Percentiles rank a stretch among this genome's conserved stretches.
These are phyloP conservation scores for Bilobella aurantiaca DNA, from an alignment of 1,140 invertebrate genomes.

Conservation along the genomic window DNA sequence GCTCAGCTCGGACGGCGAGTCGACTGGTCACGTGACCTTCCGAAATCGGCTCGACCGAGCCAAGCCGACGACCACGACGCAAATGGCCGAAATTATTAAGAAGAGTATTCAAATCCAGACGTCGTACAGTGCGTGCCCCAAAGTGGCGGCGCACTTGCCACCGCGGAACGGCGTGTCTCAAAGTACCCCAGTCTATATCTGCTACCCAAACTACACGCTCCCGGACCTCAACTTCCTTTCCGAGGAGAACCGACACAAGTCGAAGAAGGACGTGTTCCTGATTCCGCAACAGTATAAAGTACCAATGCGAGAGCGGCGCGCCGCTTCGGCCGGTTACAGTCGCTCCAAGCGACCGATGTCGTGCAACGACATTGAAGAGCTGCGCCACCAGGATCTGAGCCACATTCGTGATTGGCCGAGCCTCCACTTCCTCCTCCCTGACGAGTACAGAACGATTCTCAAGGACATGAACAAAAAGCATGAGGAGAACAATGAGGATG, in stretches of 20 bases:
- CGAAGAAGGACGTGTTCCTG: slow-evolving; percentile 45
- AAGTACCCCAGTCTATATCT: slow-evolving; percentile 61
- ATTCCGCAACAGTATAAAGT: slow-evolving; percentile 45
- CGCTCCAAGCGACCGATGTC: slow-evolving; percentile 56
- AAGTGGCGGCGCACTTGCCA: background rate
- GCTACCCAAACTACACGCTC: slow-evolving; percentile 82
- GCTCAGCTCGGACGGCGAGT: background rate
- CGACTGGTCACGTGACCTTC: slow-evolving; percentile 2
- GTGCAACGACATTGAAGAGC: slow-evolving; percentile 66
- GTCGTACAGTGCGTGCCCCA: slow-evolving; percentile 3
- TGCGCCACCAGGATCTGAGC: slow-evolving; percentile 64
- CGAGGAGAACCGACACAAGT: slow-evolving; percentile 15
- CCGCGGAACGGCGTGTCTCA: background rate
- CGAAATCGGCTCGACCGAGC: slow-evolving; percentile 7
- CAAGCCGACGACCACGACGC: slow-evolving; percentile 15
- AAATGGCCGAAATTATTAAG: slow-evolving; percentile 27
- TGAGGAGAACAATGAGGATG: slow-evolving; percentile 36
- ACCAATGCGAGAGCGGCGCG: slow-evolving; percentile 31
- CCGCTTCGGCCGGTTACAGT: background rate
- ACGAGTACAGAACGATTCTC: slow-evolving; percentile 62
- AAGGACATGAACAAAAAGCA: slow-evolving; percentile 47
- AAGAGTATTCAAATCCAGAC: slow-evolving; percentile 33
- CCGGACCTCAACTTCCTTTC: slow-evolving; percentile 77
- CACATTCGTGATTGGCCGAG: slow-evolving; percentile 86
- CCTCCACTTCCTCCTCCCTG: slow-evolving; percentile 69